These are phyloP conservation scores for Drosophila sulfurigaster DNA, from an alignment of 1,140 invertebrate genomes.

Conservation along the genomic window DNA sequence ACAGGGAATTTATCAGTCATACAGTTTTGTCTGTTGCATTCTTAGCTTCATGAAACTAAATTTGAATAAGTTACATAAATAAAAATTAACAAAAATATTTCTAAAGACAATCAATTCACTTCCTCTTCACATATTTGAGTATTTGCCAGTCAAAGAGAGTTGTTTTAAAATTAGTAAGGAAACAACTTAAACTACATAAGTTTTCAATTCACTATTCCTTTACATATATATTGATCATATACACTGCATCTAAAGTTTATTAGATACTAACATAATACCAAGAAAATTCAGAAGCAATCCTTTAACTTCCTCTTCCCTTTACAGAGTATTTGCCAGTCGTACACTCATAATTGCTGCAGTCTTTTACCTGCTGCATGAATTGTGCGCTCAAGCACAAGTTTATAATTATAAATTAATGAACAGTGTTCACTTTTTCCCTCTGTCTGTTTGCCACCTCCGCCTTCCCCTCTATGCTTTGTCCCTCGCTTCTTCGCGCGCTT, in stretches of 20 bases:
- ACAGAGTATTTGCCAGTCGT: background rate
- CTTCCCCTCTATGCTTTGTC: background rate
- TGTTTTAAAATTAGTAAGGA: too few species aligned
- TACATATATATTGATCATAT: background rate
- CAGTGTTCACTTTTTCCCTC: constrained; percentile 36
- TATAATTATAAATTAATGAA: constrained; percentile 71
- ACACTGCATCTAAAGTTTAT: background rate
- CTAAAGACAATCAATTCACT: too few species aligned
- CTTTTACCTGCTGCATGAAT: constrained; percentile 35
- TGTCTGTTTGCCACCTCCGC: constrained; percentile 1
- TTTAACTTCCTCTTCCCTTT: background rate
- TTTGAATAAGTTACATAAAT: too few species aligned
- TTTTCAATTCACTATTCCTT: background rate
- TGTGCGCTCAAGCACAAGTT: constrained; percentile 58
- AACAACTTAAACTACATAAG: too few species aligned
- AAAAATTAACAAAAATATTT: too few species aligned
- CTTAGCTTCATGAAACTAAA: too few species aligned
- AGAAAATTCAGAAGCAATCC: background rate
- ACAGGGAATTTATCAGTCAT: too few species aligned
- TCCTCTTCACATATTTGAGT: too few species aligned
- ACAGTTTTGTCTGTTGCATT: too few species aligned
- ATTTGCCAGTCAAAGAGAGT: too few species aligned
- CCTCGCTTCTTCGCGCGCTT: too few species aligned
- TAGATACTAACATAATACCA: too few species aligned
- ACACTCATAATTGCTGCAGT: background rate